A percentile compares a stretch with the other conserved stretches of the same genome.
Conservation (phyloP, 2,888 invertebrate genomes). For the Hecatera dysodea region DNA sequence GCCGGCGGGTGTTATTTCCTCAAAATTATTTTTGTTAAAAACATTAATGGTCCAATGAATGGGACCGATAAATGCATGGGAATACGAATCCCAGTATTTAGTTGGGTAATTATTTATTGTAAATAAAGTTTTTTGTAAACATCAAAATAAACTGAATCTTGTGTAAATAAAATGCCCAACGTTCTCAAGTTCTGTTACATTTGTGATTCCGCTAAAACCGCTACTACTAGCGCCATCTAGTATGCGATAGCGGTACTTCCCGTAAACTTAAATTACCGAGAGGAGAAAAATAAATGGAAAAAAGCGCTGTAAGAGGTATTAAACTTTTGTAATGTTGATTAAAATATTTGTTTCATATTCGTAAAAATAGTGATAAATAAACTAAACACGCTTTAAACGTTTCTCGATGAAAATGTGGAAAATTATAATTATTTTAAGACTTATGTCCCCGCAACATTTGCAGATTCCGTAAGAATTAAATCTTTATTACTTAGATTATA, state of each 20-base stretch:
- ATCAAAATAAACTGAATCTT: not conserved
- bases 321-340: not conserved
- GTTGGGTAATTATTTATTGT: not conserved
- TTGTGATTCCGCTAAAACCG: constrained; percentile 46
- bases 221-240: constrained; percentile 78
- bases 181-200: not conserved
- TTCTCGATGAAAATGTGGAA: too few relatives aligned
- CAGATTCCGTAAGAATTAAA: too few relatives aligned
- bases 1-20: too few relatives aligned
- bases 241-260: constrained; percentile 78
- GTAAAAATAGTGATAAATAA: too few relatives aligned
- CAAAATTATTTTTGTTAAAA: too few relatives aligned
- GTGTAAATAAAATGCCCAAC: not conserved
- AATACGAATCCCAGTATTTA: not conserved
- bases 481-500: too few relatives aligned
- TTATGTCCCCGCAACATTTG: too few relatives aligned
- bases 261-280: not conserved
- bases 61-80: too few relatives aligned
- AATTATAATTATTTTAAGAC: too few relatives aligned
- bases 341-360: not conserved
- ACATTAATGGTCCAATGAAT: too few relatives aligned
- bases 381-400: too few relatives aligned
- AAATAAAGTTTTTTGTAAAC: not conserved
- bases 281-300: not conserved
- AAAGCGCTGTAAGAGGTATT: not conserved